Percentiles rank a stretch among this genome's conserved stretches.
These are phyloP conservation scores for Lydus trimaculatus DNA, from an alignment of 2,888 invertebrate genomes.

Conservation along the genomic window DNA sequence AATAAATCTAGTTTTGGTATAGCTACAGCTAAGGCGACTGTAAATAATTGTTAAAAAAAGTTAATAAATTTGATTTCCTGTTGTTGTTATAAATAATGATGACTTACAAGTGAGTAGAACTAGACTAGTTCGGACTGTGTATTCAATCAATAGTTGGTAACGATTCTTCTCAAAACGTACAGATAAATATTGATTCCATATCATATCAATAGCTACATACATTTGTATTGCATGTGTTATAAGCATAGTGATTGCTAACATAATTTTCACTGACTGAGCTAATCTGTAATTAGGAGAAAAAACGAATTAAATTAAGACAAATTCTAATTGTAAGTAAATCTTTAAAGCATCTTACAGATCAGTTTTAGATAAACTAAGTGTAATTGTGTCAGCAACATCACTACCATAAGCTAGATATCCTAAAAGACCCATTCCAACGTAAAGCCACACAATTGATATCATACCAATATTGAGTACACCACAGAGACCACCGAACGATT, in stretches of 20 bases:
- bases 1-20: slow-evolving; percentile 86
- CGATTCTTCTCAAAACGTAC: slow-evolving; percentile 68
- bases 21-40: slow-evolving; percentile 84
- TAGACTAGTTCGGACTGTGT: slow-evolving; percentile 75
- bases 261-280: slow-evolving; percentile 75
- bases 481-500: slow-evolving; percentile 77
- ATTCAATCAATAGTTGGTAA: slow-evolving; percentile 75
- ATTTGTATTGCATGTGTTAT: slow-evolving; percentile 93
- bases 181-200: slow-evolving; percentile 82
- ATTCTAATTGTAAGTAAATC: no score
- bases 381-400: slow-evolving; percentile 78
- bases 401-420: slow-evolving; percentile 89
- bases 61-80: neutral
- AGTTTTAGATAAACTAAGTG: slow-evolving; percentile 78
- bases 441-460: slow-evolving; percentile 81
- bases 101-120: slow-evolving; percentile 88
- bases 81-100: slow-evolving; percentile 1
- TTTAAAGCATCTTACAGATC: slow-evolving; percentile 77
- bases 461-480: slow-evolving; percentile 89
- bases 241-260: slow-evolving; percentile 83
- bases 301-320: no score
- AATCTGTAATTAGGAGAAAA: slow-evolving; percentile 61
- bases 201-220: slow-evolving; percentile 94
- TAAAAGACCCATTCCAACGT: slow-evolving; percentile 88
- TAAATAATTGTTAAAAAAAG: slow-evolving; percentile 37